A percentile compares a stretch with the other conserved stretches of the same genome.
phyloP scores from a whole-genome alignment of 2,797 vertebrate genomes.

The Sphenodon punctatus region DNA sequence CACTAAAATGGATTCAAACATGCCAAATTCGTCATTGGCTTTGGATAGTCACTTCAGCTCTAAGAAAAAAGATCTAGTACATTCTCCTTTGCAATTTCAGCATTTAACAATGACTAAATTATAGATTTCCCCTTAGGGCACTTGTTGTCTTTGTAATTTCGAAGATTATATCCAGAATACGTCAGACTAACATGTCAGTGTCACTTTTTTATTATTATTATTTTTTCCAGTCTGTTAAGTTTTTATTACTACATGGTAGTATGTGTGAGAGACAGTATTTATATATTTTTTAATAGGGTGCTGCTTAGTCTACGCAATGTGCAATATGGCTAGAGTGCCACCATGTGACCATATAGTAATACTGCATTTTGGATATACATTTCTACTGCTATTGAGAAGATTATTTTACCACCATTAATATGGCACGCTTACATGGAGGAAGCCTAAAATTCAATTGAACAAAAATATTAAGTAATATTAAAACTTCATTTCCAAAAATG shows the following conservation, averaged over 20 bases:
- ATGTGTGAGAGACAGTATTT: background rate
- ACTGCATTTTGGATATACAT: background rate
- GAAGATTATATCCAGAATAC: background rate
- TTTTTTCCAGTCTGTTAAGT: background rate
- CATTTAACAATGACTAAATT: background rate
- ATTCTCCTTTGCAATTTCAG: background rate
- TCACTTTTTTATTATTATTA: background rate
- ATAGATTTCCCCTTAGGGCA: no score
- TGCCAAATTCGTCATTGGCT: background rate
- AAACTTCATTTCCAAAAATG: no score
- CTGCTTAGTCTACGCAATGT: background rate
- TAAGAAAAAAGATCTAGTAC: background rate
- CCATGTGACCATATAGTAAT: conserved; percentile 24
- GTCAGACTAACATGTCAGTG: background rate
- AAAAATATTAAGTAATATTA: no score
- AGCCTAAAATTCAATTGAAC: no score
- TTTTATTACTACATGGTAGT: background rate
- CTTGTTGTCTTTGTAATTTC: background rate
- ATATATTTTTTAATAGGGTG: background rate
- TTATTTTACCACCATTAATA: no score
- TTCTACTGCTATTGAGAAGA: background rate
- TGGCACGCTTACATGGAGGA: no score
- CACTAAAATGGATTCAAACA: no score
- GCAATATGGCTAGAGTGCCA: conserved; percentile 28
- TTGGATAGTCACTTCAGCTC: background rate